Evolutionary conservation across 2,797 vertebrate genomes (phyloP).

Genomic region (Leptodactylus fallax): DNA sequence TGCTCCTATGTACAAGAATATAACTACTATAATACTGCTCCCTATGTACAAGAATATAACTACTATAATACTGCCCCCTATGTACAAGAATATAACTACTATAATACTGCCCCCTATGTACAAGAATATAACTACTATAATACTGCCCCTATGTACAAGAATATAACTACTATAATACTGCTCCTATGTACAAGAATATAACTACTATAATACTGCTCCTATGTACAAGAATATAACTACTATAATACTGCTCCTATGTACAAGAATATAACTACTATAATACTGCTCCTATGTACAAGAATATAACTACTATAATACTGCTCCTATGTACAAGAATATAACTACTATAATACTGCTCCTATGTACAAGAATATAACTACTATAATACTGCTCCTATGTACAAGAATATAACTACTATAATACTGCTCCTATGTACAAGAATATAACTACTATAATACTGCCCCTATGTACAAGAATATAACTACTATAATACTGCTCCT

Average conservation of each 20-base stretch:
- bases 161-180: too few species aligned
- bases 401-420: neutral
- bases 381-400: neutral
- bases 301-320: constrained; percentile 16
- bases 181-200: neutral
- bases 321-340: too few species aligned
- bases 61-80: constrained; percentile 2
- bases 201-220: constrained; percentile 1
- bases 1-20: constrained; percentile 1
- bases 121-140: too few species aligned
- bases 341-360: too few species aligned
- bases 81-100: too few species aligned
- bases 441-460: neutral
- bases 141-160: too few species aligned
- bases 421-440: neutral
- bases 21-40: neutral
- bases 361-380: too few species aligned
- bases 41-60: constrained; percentile 3
- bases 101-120: too few species aligned
- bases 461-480: too few species aligned
- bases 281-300: neutral
- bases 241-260: neutral
- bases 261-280: constrained; percentile 16
- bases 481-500: too few species aligned
- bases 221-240: neutral